These are phyloP conservation scores for Dendrolimus kikuchii DNA, from an alignment of 1,140 invertebrate genomes.

Conservation along the genomic window DNA sequence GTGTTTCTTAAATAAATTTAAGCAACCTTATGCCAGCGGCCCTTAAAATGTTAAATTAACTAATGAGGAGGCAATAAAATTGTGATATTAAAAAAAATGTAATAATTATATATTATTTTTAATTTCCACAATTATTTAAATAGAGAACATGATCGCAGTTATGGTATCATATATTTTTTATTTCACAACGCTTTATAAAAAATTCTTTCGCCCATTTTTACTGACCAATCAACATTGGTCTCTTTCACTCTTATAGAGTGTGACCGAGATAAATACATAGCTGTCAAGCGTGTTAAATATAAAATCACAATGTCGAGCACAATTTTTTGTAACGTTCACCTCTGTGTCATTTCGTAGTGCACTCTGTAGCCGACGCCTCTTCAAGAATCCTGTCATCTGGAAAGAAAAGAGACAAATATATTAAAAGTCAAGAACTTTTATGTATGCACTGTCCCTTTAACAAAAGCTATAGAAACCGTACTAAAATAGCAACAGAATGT, in stretches of 20 bases:
- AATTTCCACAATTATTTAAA: slow-evolving; percentile 6
- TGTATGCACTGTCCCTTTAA: no score
- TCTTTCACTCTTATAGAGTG: slow-evolving; percentile 20
- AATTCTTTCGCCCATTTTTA: slow-evolving; percentile 28
- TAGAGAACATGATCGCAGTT: slow-evolving; percentile 42
- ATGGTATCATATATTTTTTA: slow-evolving; percentile 32
- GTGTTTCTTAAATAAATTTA: no score
- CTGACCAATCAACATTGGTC: slow-evolving; percentile 10
- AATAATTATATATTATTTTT: background rate
- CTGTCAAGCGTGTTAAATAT: slow-evolving; percentile 15
- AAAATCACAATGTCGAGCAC: slow-evolving; percentile 35
- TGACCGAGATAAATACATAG: slow-evolving; percentile 13
- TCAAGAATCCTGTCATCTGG: slow-evolving; percentile 67
- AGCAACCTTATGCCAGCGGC: no score
- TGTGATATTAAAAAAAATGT: background rate
- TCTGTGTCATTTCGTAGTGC: slow-evolving; percentile 40
- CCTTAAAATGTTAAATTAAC: slow-evolving; percentile 6
- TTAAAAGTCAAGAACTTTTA: no score
- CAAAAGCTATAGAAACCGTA: no score
- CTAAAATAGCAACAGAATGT: no score
- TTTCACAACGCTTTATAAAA: slow-evolving; percentile 65
- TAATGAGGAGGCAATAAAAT: slow-evolving; percentile 3
- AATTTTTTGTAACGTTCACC: slow-evolving; percentile 22
- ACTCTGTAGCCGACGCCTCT: slow-evolving; percentile 53
- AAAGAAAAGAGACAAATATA: slow-evolving; percentile 26